A percentile compares a stretch with the other conserved stretches of the same genome.
Conservation (phyloP, 1,140 invertebrate genomes). For the Drosophila quadrilineata region DNA sequence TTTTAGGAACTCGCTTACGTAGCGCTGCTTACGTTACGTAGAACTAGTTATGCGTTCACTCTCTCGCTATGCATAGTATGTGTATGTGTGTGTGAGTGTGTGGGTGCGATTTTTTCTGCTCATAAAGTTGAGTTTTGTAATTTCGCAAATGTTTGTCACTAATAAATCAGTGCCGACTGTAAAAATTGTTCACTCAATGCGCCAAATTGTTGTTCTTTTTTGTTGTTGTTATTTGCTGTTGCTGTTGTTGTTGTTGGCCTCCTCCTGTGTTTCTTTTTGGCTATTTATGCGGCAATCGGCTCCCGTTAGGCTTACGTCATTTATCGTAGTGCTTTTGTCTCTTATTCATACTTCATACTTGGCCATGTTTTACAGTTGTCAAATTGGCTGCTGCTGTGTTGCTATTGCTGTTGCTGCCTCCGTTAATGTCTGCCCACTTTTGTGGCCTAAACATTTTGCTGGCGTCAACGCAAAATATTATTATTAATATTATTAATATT, state of each 20-base stretch:
- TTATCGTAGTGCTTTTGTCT: slow-evolving; percentile 19
- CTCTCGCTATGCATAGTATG: neutral
- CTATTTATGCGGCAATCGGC: slow-evolving; percentile 40
- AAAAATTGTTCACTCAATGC: slow-evolving; percentile 32
- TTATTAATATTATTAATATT: too few species aligned
- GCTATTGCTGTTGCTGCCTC: neutral
- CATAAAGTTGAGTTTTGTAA: slow-evolving; percentile 55
- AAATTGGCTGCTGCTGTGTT: slow-evolving; percentile 50
- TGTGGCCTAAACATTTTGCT: slow-evolving; percentile 38
- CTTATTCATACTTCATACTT: slow-evolving; percentile 52
- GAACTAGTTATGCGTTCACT: neutral
- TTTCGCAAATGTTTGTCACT: slow-evolving; percentile 58
- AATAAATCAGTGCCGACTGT: slow-evolving; percentile 61
- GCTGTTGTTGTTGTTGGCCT: slow-evolving; percentile 23
- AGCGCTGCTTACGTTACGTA: slow-evolving; percentile 36
- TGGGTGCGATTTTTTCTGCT: slow-evolving; percentile 26
- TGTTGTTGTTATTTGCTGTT: slow-evolving; percentile 6
- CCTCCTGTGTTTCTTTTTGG: slow-evolving; percentile 28
- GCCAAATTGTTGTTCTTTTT: slow-evolving; percentile 24
- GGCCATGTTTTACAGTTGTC: slow-evolving; percentile 75
- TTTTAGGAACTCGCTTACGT: slow-evolving; percentile 10
- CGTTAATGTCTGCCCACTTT: neutral
- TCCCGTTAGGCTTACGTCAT: slow-evolving; percentile 62
- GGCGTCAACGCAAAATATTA: slow-evolving; percentile 52
- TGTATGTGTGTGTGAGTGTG: neutral